Conservation (phyloP, 2,888 invertebrate species). For the Gari tellinella region DNA sequence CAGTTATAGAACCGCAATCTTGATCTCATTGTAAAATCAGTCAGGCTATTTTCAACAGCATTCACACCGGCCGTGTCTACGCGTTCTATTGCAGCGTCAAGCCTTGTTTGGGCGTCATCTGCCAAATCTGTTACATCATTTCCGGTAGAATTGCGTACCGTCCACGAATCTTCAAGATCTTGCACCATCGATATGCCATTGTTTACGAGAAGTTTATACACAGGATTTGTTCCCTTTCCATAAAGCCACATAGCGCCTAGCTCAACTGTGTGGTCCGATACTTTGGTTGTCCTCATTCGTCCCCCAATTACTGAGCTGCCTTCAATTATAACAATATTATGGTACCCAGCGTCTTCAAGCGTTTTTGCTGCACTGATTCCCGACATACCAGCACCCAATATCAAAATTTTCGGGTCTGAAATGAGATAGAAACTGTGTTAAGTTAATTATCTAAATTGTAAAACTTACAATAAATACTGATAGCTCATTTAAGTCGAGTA, state of each 20-base stretch:
- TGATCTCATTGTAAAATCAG: slow-evolving; percentile 25
- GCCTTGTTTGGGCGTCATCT: slow-evolving; percentile 1
- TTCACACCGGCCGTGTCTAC: not conserved
- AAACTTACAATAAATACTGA: no score
- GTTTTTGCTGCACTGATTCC: slow-evolving; percentile 54
- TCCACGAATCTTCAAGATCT: not conserved
- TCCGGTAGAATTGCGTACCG: slow-evolving; percentile 26
- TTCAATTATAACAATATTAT: slow-evolving; percentile 49
- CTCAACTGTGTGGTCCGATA: slow-evolving; percentile 43
- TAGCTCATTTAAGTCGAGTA: no score
- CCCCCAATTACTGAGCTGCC: slow-evolving; percentile 47
- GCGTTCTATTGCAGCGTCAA: not conserved
- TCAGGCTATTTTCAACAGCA: not conserved
- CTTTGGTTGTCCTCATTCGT: slow-evolving; percentile 23
- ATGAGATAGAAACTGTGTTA: no score
- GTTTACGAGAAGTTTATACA: slow-evolving; percentile 20
- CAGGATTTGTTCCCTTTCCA: slow-evolving; percentile 42
- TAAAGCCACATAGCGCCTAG: slow-evolving; percentile 48
- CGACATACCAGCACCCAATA: slow-evolving; percentile 47
- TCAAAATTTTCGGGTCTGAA: slow-evolving; percentile 26
- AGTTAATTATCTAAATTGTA: no score
- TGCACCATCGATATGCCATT: slow-evolving; percentile 10
- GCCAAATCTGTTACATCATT: slow-evolving; percentile 22
- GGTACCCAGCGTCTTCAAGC: slow-evolving; percentile 38
- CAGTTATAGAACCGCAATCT: slow-evolving; percentile 26